Base-by-base conservation (phyloP, 2,888 invertebrate species). In the Nowickia ferox region DNA sequence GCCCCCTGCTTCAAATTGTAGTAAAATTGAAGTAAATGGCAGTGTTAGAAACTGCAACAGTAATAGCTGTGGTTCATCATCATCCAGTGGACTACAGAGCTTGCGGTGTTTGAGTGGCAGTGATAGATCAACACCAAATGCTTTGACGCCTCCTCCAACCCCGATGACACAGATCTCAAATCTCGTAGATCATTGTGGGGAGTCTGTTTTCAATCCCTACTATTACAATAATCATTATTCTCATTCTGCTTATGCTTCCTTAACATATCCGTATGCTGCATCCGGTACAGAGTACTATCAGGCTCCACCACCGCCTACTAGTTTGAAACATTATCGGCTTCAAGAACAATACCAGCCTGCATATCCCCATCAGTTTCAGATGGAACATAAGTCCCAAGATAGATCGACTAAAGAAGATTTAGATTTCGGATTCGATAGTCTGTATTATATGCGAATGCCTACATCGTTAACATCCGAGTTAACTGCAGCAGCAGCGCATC, bases 81-180 rank as follows among this genome's bases (percentile, higher is more conserved):
- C 74, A n/a, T 51, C 71, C 15, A 42, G 22, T 6, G 78, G 74
- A 53, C 89, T 90, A 6, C 89, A 89, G 1, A 89, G 88, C 19
- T 82, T 90, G 65, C 89, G 90, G 9, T 84, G 88, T 6, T 83
- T 89, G 6, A 90, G 87, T 68, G 71, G 66, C 3, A 87, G 88
- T 71, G 87, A 85, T n/a, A 74, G 63, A 15, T 87, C 86, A 53
- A 87, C 90, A 15, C 77, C 89, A 53, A 89, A 88, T 68, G 87
- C 89, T 3, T 66, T 89, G 42, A 89, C 88, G 9, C 89, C 90
- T 6, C 90, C 90, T 51, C 88, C 90, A 3, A 89, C 89, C 1
- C 89, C 89, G 15, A 87, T 89, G 2, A 88, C 88, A 30, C 79
- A 89, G 13, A 87, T 87, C 1, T 87, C 88, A 4, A 89, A 88